These are phyloP conservation scores for Phrixothrix hirtus DNA, from an alignment of 2,888 invertebrate species.

Conservation along the genomic window DNA sequence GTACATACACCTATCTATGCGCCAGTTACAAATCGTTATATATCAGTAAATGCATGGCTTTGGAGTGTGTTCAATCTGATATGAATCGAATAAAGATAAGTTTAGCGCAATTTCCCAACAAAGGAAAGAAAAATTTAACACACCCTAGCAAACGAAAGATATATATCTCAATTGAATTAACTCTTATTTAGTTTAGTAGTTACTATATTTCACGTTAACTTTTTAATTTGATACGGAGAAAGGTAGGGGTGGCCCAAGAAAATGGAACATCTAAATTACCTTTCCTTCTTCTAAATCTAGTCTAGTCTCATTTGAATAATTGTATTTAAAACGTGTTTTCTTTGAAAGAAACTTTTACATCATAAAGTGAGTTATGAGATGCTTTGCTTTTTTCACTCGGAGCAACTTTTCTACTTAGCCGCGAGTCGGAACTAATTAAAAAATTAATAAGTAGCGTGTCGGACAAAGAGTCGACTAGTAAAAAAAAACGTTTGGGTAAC, in stretches of 20 bases:
- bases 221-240: slow-evolving; percentile 28
- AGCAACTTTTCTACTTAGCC: slow-evolving; percentile 25
- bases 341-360: slow-evolving; percentile 3
- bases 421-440: slow-evolving; percentile 29
- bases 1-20: too few species aligned
- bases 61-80: too few species aligned
- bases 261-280: slow-evolving; percentile 20
- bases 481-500: slow-evolving; percentile 8
- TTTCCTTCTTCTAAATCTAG: slow-evolving; percentile 13
- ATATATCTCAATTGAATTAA: slow-evolving; percentile 30
- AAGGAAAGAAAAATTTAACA: slow-evolving; percentile 12
- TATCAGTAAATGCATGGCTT: too few species aligned
- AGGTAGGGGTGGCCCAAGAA: slow-evolving; percentile 14
- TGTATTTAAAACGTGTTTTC: slow-evolving; percentile 13
- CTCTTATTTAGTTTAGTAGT: slow-evolving; percentile 24
- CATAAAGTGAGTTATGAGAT: slow-evolving; percentile 4
- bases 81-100: too few species aligned
- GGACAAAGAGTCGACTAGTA: slow-evolving; percentile 10
- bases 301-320: slow-evolving; percentile 16
- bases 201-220: slow-evolving; percentile 23
- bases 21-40: too few species aligned
- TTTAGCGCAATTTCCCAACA: slow-evolving; percentile 7
- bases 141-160: slow-evolving; percentile 17
- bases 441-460: slow-evolving; percentile 25
- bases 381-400: slow-evolving; percentile 8